A percentile compares a stretch with the other conserved stretches of the same genome.
Evolutionary conservation across 2,888 invertebrate genomes (phyloP).

Genomic region (Pantelozetes paolii): DNA sequence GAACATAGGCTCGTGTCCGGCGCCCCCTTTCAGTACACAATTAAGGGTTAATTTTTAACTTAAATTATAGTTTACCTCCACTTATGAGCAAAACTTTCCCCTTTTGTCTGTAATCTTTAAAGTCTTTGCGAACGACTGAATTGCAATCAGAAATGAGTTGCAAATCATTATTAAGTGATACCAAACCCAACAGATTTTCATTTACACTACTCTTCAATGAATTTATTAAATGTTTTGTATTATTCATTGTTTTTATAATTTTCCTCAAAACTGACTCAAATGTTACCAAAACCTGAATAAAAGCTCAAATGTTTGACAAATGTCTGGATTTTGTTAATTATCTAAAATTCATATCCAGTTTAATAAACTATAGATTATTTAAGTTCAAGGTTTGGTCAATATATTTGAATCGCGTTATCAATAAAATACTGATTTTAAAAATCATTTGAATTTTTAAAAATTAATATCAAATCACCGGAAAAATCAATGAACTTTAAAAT

Average conservation of each 20-base stretch:
- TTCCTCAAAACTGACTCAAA: not conserved
- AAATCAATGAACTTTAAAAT: too few relatives aligned
- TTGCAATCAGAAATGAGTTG: constrained; percentile 21
- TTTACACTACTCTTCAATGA: constrained; percentile 28
- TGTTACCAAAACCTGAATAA: not conserved
- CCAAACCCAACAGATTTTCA: constrained; percentile 40
- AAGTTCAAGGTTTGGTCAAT: too few relatives aligned
- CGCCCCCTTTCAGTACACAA: constrained; percentile 69
- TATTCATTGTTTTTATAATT: not conserved
- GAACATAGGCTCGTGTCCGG: constrained; percentile 72
- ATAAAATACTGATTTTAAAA: too few relatives aligned
- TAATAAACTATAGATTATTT: too few relatives aligned
- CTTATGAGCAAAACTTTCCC: constrained; percentile 20
- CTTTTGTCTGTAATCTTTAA: not conserved
- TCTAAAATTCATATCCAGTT: too few relatives aligned
- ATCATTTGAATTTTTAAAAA: too few relatives aligned
- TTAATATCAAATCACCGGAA: too few relatives aligned
- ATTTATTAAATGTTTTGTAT: constrained; percentile 40
- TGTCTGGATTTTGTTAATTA: too few relatives aligned
- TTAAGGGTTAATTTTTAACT: too few relatives aligned
- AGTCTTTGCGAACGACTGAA: constrained; percentile 39
- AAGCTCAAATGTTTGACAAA: too few relatives aligned
- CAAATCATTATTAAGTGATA: constrained; percentile 7
- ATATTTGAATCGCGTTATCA: too few relatives aligned
- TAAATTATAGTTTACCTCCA: too few relatives aligned